A percentile compares a stretch with the other conserved stretches of the same genome.
Conservation (phyloP, 2,113 vertebrate species). For the Rostratula benghalensis region DNA sequence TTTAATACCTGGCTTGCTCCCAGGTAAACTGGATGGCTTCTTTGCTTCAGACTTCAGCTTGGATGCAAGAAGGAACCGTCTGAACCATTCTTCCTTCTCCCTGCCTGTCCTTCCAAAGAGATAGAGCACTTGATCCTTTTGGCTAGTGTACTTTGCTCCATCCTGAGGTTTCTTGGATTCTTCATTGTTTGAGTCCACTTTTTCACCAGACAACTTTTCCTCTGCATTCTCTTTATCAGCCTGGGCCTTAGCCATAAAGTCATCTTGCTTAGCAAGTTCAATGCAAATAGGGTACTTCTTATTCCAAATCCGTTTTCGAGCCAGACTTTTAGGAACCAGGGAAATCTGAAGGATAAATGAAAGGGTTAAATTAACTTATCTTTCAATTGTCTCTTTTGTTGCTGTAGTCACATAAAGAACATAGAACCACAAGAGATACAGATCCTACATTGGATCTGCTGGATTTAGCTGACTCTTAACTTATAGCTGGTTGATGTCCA, state of each 20-base stretch:
- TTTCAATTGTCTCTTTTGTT: not conserved
- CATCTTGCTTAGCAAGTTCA: constrained; percentile 91
- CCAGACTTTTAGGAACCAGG: constrained; percentile 92
- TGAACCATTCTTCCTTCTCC: constrained; percentile 98
- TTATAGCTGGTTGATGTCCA: not conserved
- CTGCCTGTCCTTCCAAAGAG: constrained; percentile 95
- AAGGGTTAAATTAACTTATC: not conserved
- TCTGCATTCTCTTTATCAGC: constrained; percentile 79
- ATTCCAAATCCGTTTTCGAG: constrained; percentile 96
- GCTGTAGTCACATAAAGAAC: not conserved
- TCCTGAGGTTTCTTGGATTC: constrained; percentile 81
- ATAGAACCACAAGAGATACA: not conserved
- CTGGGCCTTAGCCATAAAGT: constrained; percentile 95
- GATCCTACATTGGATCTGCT: not conserved
- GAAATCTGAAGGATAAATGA: constrained; percentile 80
- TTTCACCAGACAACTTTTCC: constrained; percentile 76
- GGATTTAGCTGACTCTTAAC: not conserved
- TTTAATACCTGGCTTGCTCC: constrained; percentile 82
- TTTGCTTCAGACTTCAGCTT: constrained; percentile 82
- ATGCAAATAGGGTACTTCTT: constrained; percentile 98
- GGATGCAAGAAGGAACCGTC: constrained; percentile 87
- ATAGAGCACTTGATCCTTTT: constrained; percentile 87
- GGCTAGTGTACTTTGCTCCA: constrained; percentile 53
- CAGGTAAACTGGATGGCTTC: constrained; percentile 73
- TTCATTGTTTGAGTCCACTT: constrained; percentile 73